Base-by-base conservation (phyloP, 2,113 vertebrate genomes). In the Notothenia rossii region DNA sequence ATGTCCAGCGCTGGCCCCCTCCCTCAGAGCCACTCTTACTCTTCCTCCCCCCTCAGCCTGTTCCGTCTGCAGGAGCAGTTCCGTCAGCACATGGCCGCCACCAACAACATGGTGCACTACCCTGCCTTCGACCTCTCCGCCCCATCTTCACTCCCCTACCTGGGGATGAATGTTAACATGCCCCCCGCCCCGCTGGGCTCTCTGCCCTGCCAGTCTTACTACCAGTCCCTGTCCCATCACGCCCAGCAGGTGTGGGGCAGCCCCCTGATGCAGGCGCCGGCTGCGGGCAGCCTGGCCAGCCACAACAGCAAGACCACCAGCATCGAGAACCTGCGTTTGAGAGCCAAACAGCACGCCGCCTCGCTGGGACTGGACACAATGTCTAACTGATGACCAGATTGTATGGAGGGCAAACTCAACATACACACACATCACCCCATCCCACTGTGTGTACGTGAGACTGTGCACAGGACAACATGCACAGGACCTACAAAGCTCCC, bases 241-340 rank as follows among this genome's bases (percentile, higher is more conserved):
- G 97, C 98, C 11, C 98, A 98, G 95, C 97, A 98, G 61, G 96
- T 99, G 83, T 99, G 98, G 98, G 97, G 95, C 88, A 97, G 96
- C 68, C 97, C 97, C 1, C 95, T 99, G 92, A 96, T 99, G 85
- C 97, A 97, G 74, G 96, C 97, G 1, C 97, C 97, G 0, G 81
- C 91, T 2, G 81, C 90, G 6, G 94, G 95, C 0, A 90, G 95
- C 64, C 95, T 97, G 33, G 94, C 95, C n/a, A 92, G 90, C 83
- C 96, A 98, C 94, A 99, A 97, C 97, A 99, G 97, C 97, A 99
- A 99, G 96, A 99, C 97, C 3, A 99, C 97, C 0, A 99, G 98
- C 94, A 99, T 99, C 5, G 98, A 99, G 93, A 99, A 98, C 93
- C 96, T 99, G 77, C 94, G 98, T 91, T 96, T 99, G 72, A 94